Evolutionary conservation across 1,140 invertebrate genomes (phyloP), one percentile per base, ranked within the genome.

Genomic region (Drosophila insularis): DNA sequence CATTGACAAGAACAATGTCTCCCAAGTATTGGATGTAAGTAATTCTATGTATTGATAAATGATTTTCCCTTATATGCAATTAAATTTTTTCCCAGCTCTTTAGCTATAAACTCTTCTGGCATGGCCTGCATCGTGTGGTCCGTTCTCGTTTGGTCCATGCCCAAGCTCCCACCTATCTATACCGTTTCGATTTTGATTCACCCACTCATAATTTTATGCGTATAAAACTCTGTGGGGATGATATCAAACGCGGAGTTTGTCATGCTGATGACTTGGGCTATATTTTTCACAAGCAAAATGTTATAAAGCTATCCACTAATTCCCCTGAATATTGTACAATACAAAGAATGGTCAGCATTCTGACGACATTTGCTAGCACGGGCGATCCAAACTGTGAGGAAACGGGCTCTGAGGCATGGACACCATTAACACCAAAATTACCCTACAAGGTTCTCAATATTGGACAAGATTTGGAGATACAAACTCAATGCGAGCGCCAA

Each of bases 221-320:
- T 7, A 66, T 92, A 27, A 90, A 87, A 32, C 74, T 87, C 8
- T 91, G 90, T 19, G 75, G 87, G 0, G 35, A 73, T 13, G 68
- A 78, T 31, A 81, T 90, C 11, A 77, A 68, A 23, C 68, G 71
- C 1, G 87, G 87, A 1, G 93, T 93, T 2, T 93, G 92, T 64
- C 95, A 95, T 84, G 93, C 92, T 0, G 95, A 95, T 69, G 95
- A 95, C 65, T 43, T 95, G 8, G 94, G 93, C 60, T 95, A 95
- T 80, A 74, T 95, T 4, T 95, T 95, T 77, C 91, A 92, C 60
- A 93, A 92, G 40, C 69, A 75, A 55, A 70, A 92, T 37, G 92
- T 91, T 2, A 62, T 71, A 8, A 92, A 91, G 61, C 68, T 87
- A 71, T 78, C 92, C 7, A 19, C 65, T 2, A 81, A 78, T n/a